Conservation (phyloP, 1,140 invertebrate genomes). For the Drosophila pallidifrons region DNA sequence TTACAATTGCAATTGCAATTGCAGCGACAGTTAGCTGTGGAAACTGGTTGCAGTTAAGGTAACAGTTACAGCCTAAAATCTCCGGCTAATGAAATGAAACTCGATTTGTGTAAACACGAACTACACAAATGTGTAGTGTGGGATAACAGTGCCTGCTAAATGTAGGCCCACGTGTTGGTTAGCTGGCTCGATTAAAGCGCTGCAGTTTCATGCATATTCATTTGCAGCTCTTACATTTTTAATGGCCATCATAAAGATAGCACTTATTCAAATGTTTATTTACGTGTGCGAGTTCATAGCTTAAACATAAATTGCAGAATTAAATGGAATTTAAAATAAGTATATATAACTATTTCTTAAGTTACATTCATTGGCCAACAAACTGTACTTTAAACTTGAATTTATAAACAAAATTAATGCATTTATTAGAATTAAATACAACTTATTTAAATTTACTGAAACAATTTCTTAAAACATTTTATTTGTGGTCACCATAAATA, state of each 20-base stretch:
- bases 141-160: conserved; percentile 12
- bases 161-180: background rate
- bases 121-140: conserved; percentile 10
- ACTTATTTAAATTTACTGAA: too few species aligned
- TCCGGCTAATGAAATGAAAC: conserved; percentile 52
- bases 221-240: background rate
- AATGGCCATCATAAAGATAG: background rate
- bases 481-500: too few species aligned
- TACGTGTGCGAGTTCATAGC: too few species aligned
- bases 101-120: conserved; percentile 30
- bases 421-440: too few species aligned
- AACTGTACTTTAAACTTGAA: too few species aligned
- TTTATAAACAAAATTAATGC: too few species aligned
- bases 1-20: background rate
- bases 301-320: too few species aligned
- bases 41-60: conserved; percentile 40
- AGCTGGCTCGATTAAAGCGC: background rate
- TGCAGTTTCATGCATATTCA: conserved; percentile 4
- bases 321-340: too few species aligned
- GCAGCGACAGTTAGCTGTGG: conserved; percentile 28
- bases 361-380: too few species aligned
- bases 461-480: too few species aligned
- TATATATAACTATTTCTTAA: too few species aligned
- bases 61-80: conserved; percentile 59
- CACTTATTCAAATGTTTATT: background rate